phyloP scores from a whole-genome alignment of 92 coral and sea anemone genomes.

The Desmophyllum pertusum region DNA sequence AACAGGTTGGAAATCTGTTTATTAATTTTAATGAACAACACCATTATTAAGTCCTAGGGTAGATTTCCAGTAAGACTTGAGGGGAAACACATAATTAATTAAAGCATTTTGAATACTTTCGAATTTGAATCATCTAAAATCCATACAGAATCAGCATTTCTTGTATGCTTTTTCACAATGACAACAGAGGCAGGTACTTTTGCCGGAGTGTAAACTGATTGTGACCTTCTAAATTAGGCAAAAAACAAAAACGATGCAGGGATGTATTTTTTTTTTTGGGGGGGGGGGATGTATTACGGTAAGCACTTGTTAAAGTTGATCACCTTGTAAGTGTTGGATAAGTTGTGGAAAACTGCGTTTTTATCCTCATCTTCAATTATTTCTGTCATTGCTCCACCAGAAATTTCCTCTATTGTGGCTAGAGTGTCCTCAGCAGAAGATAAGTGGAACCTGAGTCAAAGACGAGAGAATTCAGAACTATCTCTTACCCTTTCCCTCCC shows the following conservation, averaged over 20 bases:
- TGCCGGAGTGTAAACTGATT: too few relatives aligned
- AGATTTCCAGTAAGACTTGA: neutral
- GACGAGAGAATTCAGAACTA: neutral
- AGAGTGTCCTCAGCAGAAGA: slow-evolving; percentile 84
- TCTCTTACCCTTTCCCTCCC: too few relatives aligned
- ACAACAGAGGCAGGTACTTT: too few relatives aligned
- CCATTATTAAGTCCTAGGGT: neutral
- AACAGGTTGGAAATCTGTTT: too few relatives aligned
- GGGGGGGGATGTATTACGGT: too few relatives aligned
- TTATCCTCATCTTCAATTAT: slow-evolving; percentile 76
- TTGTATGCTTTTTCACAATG: neutral
- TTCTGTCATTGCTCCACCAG: slow-evolving; percentile 87
- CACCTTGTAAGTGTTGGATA: slow-evolving; percentile 91
- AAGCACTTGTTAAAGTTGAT: too few relatives aligned
- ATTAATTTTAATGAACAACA: too few relatives aligned
- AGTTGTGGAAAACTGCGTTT: slow-evolving; percentile 62
- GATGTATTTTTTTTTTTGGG: too few relatives aligned
- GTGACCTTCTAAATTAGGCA: too few relatives aligned
- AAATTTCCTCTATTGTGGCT: slow-evolving; percentile 80
- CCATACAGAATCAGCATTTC: neutral
- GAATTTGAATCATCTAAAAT: neutral
- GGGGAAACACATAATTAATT: neutral
- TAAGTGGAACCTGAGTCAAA: slow-evolving; percentile 79
- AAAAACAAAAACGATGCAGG: too few relatives aligned
- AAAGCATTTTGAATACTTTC: too few relatives aligned